Conservation (phyloP, 1,140 invertebrate species). For the Brachionus paranguensis region DNA sequence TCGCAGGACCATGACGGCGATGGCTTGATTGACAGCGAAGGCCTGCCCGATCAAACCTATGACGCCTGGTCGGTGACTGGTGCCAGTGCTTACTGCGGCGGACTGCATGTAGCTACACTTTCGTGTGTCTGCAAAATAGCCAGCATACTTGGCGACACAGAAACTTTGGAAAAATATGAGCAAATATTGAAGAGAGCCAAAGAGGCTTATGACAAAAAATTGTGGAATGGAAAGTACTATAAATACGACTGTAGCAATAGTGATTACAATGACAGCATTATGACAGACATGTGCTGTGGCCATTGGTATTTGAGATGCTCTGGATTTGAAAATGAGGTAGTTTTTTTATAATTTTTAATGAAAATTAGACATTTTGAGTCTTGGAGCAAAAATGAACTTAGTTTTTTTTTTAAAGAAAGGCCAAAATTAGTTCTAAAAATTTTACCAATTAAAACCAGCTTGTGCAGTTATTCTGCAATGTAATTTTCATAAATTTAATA, state of each 20-base stretch:
- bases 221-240: slow-evolving; percentile 83
- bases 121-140: slow-evolving; percentile 68
- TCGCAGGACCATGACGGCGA: slow-evolving; percentile 75
- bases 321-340: slow-evolving; percentile 48
- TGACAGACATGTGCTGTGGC: slow-evolving; percentile 85
- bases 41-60: slow-evolving; percentile 82
- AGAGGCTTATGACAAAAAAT: slow-evolving; percentile 67
- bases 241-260: slow-evolving; percentile 70
- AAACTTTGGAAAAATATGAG: slow-evolving; percentile 64
- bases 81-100: slow-evolving; percentile 81
- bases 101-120: slow-evolving; percentile 76
- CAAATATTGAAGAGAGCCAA: slow-evolving; percentile 68
- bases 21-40: slow-evolving; percentile 82
- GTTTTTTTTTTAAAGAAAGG: too few species aligned
- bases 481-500: too few species aligned
- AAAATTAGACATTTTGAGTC: too few species aligned
- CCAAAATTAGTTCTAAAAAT: too few species aligned
- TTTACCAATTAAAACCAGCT: too few species aligned
- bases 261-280: slow-evolving; percentile 66
- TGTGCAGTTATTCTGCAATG: too few species aligned
- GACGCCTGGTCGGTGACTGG: slow-evolving; percentile 85
- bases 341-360: too few species aligned
- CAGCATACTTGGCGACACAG: slow-evolving; percentile 61
- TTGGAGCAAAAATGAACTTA: too few species aligned
- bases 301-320: slow-evolving; percentile 73